Base-by-base conservation (phyloP, 2,113 vertebrate genomes). In the Epinephelus fuscoguttatus region DNA sequence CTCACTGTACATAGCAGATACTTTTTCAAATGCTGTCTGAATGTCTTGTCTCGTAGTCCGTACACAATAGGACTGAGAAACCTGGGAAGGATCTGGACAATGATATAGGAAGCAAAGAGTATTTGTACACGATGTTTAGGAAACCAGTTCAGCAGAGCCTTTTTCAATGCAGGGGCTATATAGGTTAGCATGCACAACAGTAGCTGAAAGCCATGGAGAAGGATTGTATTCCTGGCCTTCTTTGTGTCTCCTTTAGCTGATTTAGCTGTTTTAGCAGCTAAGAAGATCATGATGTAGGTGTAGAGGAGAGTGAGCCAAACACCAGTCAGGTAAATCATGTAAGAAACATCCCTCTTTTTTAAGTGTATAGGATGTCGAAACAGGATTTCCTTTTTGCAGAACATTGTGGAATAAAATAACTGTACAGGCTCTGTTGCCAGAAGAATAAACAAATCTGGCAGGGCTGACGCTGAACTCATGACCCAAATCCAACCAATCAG, bases 41-140 rank as follows among this genome's bases (percentile, higher is more conserved):
- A 92, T 0, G 56, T 84, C 64, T 90, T 77, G 79, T 95, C 95
- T 74, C 93, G 83, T 13, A 94, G 57, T 0, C 94, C 94, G 6
- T 95, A 95, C 27, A 94, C 81, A 6, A 95, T 64, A 2, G 94
- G 94, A 84, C 95, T 95, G 66, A 94, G 4, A n/a, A 92, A 77
- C 52, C 93, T 80, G 11, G 94, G 93, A 1, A 94, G 25, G 1
- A 95, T 68, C 19, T 93, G 87, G 5, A 93, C 57, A 6, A 92
- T 21, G 3, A 95, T 47, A 25, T 92, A 95, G 0, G 4, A 59
- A n/a, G 52, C 9, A 63, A 87, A 91, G 1, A 63, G 0, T 2
- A 61, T 1, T 8, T 70, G 17, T 2, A 42, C 0, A 17, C 0
- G 17, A n/a, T 74, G 0, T 59, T 47, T 14, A 6, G 91, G 89